Evolutionary conservation across 2,797 vertebrate species (phyloP), one percentile per base, ranked within the genome.

Genomic region (Trachurus trachurus): DNA sequence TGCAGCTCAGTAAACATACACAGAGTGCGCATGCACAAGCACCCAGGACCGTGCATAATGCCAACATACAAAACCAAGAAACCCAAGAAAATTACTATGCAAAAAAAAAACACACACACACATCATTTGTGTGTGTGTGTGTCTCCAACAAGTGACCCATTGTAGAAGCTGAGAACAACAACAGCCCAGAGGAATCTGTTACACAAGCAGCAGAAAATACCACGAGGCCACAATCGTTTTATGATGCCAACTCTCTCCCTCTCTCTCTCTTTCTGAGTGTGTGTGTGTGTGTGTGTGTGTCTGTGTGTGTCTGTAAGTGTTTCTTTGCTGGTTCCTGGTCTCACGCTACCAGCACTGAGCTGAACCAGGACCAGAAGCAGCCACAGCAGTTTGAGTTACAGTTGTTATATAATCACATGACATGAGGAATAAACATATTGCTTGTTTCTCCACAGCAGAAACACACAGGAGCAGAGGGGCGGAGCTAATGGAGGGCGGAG

Each of bases 161-260:
- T 68, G 54, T 54, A 63, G 42, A 52, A 68, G 69, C 49, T 65
- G 53, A 57, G 67, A 74, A 70, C 21, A 66, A 64, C 60, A 70
- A 64, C 60, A 70, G 57, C 80, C 81, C 69, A 1, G 22, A 72
- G 82, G 74, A 56, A 80, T 67, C 19, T 44, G 76, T 89, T 88
- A 76, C 56, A 78, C 81, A 88, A 89, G 74, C 76, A 72, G 53
- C 62, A 80, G 70, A 86, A 87, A 89, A 89, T 86, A 80, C 82
- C 83, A 86, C 85, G 80, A 89, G 80, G 87, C 84, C 90, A 86
- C 59, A 57, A 78, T 31, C 40, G 40, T 72, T 88, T 88, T 71
- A 81, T 73, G 71, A 83, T 75, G 80, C 72, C 69, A 71, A n/a
- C 12, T 6, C 57, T 68, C 12, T n/a, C 37, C 31, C 6, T 63